Percentiles rank a stretch among this genome's conserved stretches.
Conservation (phyloP, 2,888 invertebrate species). For the Argyra leucocephala region DNA sequence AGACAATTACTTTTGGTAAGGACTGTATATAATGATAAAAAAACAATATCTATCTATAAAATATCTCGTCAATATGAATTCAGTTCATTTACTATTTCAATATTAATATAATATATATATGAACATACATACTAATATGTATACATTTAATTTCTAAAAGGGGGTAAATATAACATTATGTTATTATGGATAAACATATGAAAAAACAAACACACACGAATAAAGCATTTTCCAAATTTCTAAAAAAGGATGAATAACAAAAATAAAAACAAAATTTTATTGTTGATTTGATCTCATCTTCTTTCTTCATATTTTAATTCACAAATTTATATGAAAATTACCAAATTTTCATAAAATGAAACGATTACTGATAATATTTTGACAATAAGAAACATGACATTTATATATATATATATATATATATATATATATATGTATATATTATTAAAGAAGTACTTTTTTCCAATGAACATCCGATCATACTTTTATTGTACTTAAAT, state of each 20-base stretch:
- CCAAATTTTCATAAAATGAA: slow-evolving; percentile 4
- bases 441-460: background rate
- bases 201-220: background rate
- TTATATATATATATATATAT: background rate
- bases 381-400: background rate
- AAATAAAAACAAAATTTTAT: background rate
- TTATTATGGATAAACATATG: slow-evolving; percentile 1
- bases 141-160: too few relatives aligned
- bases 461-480: background rate
- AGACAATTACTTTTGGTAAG: too few relatives aligned
- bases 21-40: too few relatives aligned
- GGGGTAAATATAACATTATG: background rate
- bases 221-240: background rate
- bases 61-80: too few relatives aligned
- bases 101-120: too few relatives aligned
- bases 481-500: background rate
- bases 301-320: background rate
- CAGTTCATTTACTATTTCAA: too few relatives aligned
- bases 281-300: background rate
- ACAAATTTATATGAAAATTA: slow-evolving; percentile 6
- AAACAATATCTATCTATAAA: too few relatives aligned
- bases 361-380: slow-evolving; percentile 6
- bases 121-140: too few relatives aligned
- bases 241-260: background rate
- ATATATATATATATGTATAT: background rate